Percentiles rank a stretch among this genome's conserved stretches.
Conservation (phyloP, 1,140 invertebrate species). For the Druon quercuslanigerum region DNA sequence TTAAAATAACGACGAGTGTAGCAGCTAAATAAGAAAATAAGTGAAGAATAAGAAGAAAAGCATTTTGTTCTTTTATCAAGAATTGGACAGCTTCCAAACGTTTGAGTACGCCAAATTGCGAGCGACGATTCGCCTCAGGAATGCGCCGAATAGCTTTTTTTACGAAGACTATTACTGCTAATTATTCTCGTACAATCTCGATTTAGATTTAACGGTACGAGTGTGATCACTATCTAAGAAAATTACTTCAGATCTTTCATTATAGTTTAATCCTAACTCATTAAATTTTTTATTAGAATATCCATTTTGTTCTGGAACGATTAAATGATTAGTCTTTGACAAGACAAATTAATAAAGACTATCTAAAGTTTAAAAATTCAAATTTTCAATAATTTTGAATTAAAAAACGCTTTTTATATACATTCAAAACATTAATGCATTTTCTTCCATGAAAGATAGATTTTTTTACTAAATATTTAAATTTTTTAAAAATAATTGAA, state of each 20-base stretch:
- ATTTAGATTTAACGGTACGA: background rate
- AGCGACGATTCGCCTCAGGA: background rate
- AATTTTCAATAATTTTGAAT: too few species aligned
- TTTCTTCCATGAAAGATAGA: too few species aligned
- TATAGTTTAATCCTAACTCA: background rate
- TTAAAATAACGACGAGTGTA: constrained; percentile 14
- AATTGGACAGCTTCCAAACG: constrained; percentile 1
- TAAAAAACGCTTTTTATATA: too few species aligned
- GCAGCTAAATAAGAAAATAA: constrained; percentile 17
- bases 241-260: background rate
- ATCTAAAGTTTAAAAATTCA: too few species aligned
- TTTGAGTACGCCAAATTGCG: background rate
- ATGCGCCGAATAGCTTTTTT: constrained; percentile 1
- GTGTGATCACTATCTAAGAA: too few species aligned
- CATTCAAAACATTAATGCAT: too few species aligned
- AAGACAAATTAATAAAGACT: too few species aligned
- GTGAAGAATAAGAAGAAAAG: constrained; percentile 21
- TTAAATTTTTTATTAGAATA: too few species aligned
- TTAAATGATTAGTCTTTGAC: too few species aligned
- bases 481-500: too few species aligned
- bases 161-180: background rate
- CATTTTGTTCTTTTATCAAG: constrained; percentile 14
- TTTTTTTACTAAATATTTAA: too few species aligned
- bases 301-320: too few species aligned
- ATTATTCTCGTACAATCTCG: background rate